These are phyloP conservation scores for Bombus huntii DNA, from an alignment of 1,140 invertebrate species.

Conservation along the genomic window DNA sequence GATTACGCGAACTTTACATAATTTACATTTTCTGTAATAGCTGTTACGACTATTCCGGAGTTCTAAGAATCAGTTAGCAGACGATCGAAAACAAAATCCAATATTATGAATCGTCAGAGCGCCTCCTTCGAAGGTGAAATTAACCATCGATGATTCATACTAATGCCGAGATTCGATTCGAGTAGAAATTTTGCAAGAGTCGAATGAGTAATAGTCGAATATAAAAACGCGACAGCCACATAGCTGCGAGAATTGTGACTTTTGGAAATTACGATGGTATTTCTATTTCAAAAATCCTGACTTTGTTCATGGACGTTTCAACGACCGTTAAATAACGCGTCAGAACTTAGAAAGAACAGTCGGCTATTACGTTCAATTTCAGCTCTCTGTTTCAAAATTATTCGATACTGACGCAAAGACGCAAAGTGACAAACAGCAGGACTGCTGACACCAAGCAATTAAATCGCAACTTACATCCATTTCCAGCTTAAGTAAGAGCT, in stretches of 20 bases:
- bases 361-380: neutral
- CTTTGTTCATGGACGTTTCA: too few relatives aligned
- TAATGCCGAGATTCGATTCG: neutral
- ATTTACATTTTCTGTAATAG: too few relatives aligned
- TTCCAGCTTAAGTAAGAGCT: neutral
- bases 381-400: neutral
- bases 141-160: neutral
- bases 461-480: neutral
- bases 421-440: too few relatives aligned
- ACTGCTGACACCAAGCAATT: neutral
- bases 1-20: too few relatives aligned
- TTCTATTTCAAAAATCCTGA: neutral
- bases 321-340: neutral
- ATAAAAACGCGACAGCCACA: rapidly evolving
- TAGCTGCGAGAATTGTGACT: neutral
- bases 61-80: too few relatives aligned
- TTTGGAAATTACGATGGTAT: neutral
- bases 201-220: neutral
- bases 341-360: neutral
- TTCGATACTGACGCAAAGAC: too few relatives aligned
- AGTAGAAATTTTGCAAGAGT: neutral
- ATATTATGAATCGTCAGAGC: too few relatives aligned
- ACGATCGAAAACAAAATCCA: too few relatives aligned
- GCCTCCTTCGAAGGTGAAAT: too few relatives aligned
- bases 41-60: too few relatives aligned